Evolutionary conservation across 2,888 invertebrate genomes (phyloP).

Genomic region (Drosophila stalkeri): DNA sequence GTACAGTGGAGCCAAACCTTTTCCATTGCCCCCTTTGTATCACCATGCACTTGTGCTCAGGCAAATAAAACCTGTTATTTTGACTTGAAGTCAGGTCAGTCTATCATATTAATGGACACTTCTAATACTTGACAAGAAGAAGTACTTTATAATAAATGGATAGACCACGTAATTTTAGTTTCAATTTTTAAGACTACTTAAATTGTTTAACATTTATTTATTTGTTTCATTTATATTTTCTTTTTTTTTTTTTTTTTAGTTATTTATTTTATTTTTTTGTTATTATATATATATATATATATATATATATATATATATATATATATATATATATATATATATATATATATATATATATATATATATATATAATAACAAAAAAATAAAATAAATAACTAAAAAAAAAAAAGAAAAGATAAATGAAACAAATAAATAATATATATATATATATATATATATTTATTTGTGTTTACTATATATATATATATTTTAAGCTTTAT

Average conservation of each 20-base stretch:
- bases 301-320: too few species aligned
- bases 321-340: too few species aligned
- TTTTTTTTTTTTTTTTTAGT: not conserved
- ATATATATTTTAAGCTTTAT: too few species aligned
- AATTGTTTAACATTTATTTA: not conserved
- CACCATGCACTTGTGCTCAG: slow-evolving; percentile 49
- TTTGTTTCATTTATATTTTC: too few species aligned
- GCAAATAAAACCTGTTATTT: slow-evolving; percentile 57
- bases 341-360: too few species aligned
- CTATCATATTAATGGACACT: slow-evolving; percentile 28
- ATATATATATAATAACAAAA: not conserved
- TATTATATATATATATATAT: too few species aligned
- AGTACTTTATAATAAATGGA: not conserved
- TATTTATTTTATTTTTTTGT: not conserved
- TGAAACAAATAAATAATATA: not conserved
- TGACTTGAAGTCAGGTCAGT: slow-evolving; percentile 20
- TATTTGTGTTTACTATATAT: too few species aligned
- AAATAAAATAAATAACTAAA: not conserved
- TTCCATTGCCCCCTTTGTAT: not conserved
- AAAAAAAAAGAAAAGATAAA: not conserved
- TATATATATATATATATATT: not conserved
- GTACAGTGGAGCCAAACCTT: slow-evolving; percentile 24
- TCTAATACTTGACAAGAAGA: slow-evolving; percentile 11
- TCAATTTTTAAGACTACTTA: not conserved
- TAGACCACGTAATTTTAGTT: not conserved